phyloP scores from a whole-genome alignment of 1,140 invertebrate species.

The Drosophila kohkoa region DNA sequence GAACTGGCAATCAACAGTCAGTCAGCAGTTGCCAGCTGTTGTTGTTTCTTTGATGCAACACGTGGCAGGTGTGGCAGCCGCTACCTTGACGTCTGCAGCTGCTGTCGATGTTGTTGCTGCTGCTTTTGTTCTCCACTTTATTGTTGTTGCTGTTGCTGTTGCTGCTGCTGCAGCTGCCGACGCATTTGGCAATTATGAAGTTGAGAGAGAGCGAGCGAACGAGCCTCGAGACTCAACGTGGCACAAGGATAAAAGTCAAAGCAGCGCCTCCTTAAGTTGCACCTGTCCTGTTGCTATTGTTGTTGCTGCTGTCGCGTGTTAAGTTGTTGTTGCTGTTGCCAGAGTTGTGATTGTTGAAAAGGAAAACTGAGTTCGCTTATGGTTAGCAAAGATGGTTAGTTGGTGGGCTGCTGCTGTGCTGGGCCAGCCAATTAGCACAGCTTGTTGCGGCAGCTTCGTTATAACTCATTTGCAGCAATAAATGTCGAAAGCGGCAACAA shows the following conservation, averaged over 20 bases:
- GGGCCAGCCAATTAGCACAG: constrained; percentile 41
- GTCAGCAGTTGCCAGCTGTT: constrained; percentile 28
- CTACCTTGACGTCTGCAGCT: constrained; percentile 38
- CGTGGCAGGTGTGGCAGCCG: constrained; percentile 70
- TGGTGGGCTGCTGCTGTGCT: constrained; percentile 23
- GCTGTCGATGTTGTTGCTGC: constrained; percentile 17
- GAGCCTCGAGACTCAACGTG: constrained; percentile 5
- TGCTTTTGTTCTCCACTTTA: constrained; percentile 6
- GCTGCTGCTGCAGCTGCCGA: constrained; percentile 11
- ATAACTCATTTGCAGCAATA: constrained; percentile 54
- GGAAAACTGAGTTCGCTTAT: constrained; percentile 27
- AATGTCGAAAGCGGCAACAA: constrained; percentile 42
- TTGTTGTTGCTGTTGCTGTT: constrained; percentile 2
- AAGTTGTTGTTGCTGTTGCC: constrained; percentile 22
- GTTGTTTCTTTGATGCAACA: constrained; percentile 47
- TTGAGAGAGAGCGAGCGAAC: constrained; percentile 11
- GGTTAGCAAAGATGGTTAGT: not conserved
- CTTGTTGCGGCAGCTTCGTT: constrained; percentile 39
- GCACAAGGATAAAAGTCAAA: constrained; percentile 45
- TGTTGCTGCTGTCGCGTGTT: constrained; percentile 55
- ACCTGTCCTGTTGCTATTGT: constrained; percentile 50
- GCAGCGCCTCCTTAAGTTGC: constrained; percentile 36
- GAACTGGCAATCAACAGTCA: constrained; percentile 14
- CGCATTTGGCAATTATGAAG: constrained; percentile 66
- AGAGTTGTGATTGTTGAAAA: constrained; percentile 6